phyloP scores from a whole-genome alignment of 2,888 invertebrate species.

The Drosophila austrosaltans region DNA sequence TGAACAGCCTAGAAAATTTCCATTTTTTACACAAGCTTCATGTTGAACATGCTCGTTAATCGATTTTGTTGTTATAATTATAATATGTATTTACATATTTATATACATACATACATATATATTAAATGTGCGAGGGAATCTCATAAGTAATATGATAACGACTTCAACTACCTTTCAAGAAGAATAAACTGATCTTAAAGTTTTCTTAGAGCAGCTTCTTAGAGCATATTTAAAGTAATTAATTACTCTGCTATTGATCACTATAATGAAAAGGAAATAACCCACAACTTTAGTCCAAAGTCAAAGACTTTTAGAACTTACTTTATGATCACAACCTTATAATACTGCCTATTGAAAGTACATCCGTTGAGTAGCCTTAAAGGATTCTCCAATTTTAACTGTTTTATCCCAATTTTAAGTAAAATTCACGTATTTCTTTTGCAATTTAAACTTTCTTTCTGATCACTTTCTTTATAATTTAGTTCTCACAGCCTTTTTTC shows the following conservation, averaged over 20 bases:
- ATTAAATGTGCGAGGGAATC: slow-evolving; percentile 4
- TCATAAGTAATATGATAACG: background rate
- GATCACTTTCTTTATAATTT: too few species aligned
- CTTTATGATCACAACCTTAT: background rate
- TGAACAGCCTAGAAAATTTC: slow-evolving; percentile 46
- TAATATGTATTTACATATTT: slow-evolving; percentile 42
- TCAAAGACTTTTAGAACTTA: background rate
- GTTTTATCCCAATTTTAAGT: background rate
- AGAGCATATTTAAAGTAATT: background rate
- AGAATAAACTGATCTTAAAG: too few species aligned
- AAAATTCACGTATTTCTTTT: too few species aligned
- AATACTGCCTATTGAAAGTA: background rate
- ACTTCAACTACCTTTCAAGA: background rate
- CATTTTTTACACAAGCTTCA: slow-evolving; percentile 72
- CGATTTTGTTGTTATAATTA: slow-evolving; percentile 61
- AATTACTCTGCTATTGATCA: background rate
- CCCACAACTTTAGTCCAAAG: background rate
- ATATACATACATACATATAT: slow-evolving; percentile 34
- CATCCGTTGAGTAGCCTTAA: background rate
- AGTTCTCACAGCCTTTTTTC: too few species aligned
- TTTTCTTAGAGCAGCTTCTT: too few species aligned
- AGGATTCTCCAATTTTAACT: background rate
- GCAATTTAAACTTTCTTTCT: too few species aligned
- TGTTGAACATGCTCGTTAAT: slow-evolving; percentile 70
- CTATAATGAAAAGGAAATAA: background rate